Evolutionary conservation across 1,140 invertebrate species (phyloP).

Genomic region (Sycobia sp.): DNA sequence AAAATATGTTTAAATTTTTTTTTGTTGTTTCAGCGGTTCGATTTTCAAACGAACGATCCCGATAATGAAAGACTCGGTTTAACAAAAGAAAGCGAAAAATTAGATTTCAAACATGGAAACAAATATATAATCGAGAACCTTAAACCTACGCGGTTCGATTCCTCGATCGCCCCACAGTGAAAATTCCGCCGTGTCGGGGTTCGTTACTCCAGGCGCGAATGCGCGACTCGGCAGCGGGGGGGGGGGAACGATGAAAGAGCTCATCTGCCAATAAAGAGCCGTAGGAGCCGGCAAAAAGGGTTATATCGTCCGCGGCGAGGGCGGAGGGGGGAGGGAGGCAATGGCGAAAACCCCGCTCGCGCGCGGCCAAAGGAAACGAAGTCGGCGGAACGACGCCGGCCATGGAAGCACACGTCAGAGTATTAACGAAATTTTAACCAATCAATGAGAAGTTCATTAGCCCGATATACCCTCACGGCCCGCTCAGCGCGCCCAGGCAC

Average conservation of each 20-base stretch:
- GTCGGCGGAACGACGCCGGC: slow-evolving; percentile 41
- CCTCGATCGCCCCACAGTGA: slow-evolving; percentile 18
- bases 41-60: too few relatives aligned
- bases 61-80: too few relatives aligned
- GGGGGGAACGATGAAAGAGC: slow-evolving; percentile 29
- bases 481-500: neutral
- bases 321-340: slow-evolving; percentile 3
- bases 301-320: slow-evolving; percentile 1
- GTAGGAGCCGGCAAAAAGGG: slow-evolving; percentile 26
- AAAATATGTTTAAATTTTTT: too few relatives aligned
- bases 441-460: slow-evolving; percentile 63
- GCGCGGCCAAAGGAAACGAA: slow-evolving; percentile 6
- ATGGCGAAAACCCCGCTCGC: neutral
- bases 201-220: slow-evolving; percentile 31
- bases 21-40: too few relatives aligned
- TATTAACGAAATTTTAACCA: slow-evolving; percentile 62
- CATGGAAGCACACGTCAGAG: slow-evolving; percentile 55
- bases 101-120: neutral
- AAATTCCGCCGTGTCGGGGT: slow-evolving; percentile 12
- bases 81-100: too few relatives aligned
- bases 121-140: neutral
- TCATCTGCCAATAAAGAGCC: neutral
- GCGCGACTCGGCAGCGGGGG: slow-evolving; percentile 15
- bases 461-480: slow-evolving; percentile 36
- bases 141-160: slow-evolving; percentile 18